Conservation (phyloP, 2,113 vertebrate genomes). For the Anser cygnoides region DNA sequence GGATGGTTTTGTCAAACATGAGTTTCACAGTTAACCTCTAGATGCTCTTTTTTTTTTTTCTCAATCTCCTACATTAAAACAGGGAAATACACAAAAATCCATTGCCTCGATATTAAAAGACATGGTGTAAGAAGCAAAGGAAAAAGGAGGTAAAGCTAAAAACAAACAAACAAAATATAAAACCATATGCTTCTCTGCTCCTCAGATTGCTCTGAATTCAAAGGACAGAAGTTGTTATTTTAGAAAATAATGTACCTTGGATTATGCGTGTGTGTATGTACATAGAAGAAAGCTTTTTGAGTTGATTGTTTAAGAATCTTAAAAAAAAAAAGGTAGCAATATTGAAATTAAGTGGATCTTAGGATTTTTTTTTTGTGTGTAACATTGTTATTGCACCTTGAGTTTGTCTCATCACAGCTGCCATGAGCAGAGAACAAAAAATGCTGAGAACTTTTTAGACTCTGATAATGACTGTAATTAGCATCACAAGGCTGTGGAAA, state of each 20-base stretch:
- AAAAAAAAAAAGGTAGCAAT: neutral
- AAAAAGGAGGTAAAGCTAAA: neutral
- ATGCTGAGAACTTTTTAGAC: neutral
- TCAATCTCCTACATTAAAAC: neutral
- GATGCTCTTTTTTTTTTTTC: neutral
- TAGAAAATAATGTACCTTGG: neutral
- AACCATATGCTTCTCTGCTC: neutral
- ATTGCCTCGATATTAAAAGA: neutral
- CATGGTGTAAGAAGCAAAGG: neutral
- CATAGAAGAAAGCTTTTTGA: neutral
- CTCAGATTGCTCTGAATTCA: neutral
- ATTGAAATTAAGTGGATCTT: neutral
- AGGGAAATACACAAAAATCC: neutral
- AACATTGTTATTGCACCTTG: neutral
- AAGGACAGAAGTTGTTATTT: neutral
- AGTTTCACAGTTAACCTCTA: neutral
- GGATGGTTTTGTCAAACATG: neutral
- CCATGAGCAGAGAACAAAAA: conserved; percentile 30
- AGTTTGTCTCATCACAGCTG: neutral
- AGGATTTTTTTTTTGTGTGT: neutral
- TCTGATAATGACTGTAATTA: conserved; percentile 71
- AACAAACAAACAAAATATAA: neutral
- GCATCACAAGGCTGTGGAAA: conserved; percentile 66
- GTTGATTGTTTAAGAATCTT: neutral
- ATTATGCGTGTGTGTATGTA: neutral